These are phyloP conservation scores for Aurelia aurita complex sp. Pacific DNA, from an alignment of 30 jellyfish, hydroid and myxozoan genomes.

Conservation along the genomic window DNA sequence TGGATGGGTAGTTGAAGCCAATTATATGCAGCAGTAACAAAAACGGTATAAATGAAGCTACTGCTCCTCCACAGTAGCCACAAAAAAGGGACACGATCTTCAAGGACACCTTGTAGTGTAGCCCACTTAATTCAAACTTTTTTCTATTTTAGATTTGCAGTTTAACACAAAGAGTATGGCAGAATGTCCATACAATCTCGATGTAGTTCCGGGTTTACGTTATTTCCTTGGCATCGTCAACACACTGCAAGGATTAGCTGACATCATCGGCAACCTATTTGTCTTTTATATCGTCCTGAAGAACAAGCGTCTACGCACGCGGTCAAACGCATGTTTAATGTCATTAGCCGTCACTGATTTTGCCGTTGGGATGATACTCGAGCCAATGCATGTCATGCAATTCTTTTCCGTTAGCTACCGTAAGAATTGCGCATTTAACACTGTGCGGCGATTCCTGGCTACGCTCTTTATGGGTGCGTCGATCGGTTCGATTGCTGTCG, in stretches of 20 bases:
- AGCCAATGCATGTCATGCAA: conserved; percentile 66
- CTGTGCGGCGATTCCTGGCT: conserved; percentile 54
- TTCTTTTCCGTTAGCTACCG: conserved; percentile 24
- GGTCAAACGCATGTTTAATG: conserved; percentile 43
- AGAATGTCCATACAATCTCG: conserved; percentile 17
- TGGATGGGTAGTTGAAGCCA: too few species aligned
- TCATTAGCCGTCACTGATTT: conserved; percentile 79
- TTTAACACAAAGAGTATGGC: conserved; percentile 3
- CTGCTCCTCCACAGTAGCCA: too few species aligned
- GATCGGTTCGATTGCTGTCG: conserved; percentile 61
- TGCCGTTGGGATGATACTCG: conserved; percentile 62
- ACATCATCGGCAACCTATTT: conserved; percentile 42
- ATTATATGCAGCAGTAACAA: too few species aligned
- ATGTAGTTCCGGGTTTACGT: not conserved
- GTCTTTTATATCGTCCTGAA: conserved; percentile 24
- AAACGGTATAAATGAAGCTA: too few species aligned
- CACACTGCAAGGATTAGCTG: conserved; percentile 2
- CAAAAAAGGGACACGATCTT: too few species aligned
- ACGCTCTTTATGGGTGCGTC: conserved; percentile 79
- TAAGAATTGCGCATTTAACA: conserved; percentile 50
- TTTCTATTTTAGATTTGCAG: too few species aligned
- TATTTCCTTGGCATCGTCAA: conserved; percentile 53
- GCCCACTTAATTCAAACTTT: too few species aligned
- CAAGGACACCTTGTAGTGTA: too few species aligned
- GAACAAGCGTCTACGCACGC: conserved; percentile 49